Evolutionary conservation across 2,888 invertebrate genomes (phyloP).

Genomic region (Macrophya annulata): DNA sequence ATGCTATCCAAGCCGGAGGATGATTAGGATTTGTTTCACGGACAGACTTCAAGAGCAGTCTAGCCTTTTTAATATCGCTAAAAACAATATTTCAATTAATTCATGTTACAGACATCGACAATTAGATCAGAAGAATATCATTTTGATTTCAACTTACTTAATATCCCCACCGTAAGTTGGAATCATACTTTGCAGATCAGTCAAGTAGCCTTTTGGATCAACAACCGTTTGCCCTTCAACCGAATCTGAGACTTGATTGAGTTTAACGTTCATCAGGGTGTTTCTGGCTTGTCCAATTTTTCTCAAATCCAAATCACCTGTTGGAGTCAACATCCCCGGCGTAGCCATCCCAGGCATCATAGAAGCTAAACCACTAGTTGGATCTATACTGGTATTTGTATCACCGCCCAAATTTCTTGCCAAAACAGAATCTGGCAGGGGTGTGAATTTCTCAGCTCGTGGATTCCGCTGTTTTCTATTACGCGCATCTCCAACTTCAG

Average conservation of each 20-base stretch:
- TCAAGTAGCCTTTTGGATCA: slow-evolving; percentile 99
- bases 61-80: slow-evolving; percentile 97
- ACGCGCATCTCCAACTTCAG: slow-evolving; percentile 99
- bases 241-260: slow-evolving; percentile 94
- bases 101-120: slow-evolving; percentile 10
- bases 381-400: slow-evolving; percentile 89
- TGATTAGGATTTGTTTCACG: slow-evolving; percentile 99
- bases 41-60: slow-evolving; percentile 96
- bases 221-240: slow-evolving; percentile 99
- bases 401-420: slow-evolving; percentile 93
- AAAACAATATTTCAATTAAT: slow-evolving; percentile 59
- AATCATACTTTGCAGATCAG: slow-evolving; percentile 99
- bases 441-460: slow-evolving; percentile 97
- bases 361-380: slow-evolving; percentile 91
- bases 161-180: slow-evolving; percentile 99
- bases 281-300: slow-evolving; percentile 99
- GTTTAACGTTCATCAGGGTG: slow-evolving; percentile 99
- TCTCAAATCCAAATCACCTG: slow-evolving; percentile 96
- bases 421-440: slow-evolving; percentile 97
- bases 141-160: slow-evolving; percentile 81
- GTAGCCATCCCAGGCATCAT: slow-evolving; percentile 93
- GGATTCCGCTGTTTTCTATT: slow-evolving; percentile 98
- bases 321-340: slow-evolving; percentile 92
- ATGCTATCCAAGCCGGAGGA: slow-evolving; percentile 99
- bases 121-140: neutral